These are phyloP conservation scores for Brachypalpus laphriformis DNA, from an alignment of 2,888 invertebrate species.

Conservation along the genomic window DNA sequence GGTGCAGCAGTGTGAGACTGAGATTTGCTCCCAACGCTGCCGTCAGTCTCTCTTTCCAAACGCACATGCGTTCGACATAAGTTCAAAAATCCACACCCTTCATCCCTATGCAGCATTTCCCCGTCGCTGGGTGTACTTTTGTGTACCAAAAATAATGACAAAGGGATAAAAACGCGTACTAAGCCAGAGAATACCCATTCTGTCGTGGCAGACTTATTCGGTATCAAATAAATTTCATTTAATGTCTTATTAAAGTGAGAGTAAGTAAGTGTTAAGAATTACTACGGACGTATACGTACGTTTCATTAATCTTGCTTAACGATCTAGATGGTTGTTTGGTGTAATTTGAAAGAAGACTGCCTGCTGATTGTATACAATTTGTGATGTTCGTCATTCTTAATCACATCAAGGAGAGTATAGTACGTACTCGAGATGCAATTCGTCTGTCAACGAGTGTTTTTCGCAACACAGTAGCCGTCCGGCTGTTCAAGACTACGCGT, in stretches of 20 bases:
- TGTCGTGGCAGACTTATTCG: constrained; percentile 66
- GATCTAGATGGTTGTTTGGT: constrained; percentile 61
- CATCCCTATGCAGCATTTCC: not conserved
- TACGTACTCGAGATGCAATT: constrained; percentile 55
- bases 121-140: constrained; percentile 41
- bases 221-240: constrained; percentile 71
- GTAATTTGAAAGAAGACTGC: constrained; percentile 46
- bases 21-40: too few species aligned
- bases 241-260: constrained; percentile 73
- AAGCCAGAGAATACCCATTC: constrained; percentile 25
- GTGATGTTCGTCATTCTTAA: constrained; percentile 58
- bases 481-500: not conserved
- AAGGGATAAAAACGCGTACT: constrained; percentile 52
- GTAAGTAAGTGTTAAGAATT: constrained; percentile 72
- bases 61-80: too few species aligned
- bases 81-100: too few species aligned
- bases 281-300: constrained; percentile 54
- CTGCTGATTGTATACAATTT: constrained; percentile 49
- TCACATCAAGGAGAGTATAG: constrained; percentile 55
- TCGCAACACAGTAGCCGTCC: constrained; percentile 1
- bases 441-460: constrained; percentile 59
- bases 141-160: constrained; percentile 41
- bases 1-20: too few species aligned
- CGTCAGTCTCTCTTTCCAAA: too few species aligned
- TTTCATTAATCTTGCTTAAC: constrained; percentile 73